A percentile compares a stretch with the other conserved stretches of the same genome.
Conservation (phyloP, 1,140 invertebrate genomes). For the Drosophila jambulina region DNA sequence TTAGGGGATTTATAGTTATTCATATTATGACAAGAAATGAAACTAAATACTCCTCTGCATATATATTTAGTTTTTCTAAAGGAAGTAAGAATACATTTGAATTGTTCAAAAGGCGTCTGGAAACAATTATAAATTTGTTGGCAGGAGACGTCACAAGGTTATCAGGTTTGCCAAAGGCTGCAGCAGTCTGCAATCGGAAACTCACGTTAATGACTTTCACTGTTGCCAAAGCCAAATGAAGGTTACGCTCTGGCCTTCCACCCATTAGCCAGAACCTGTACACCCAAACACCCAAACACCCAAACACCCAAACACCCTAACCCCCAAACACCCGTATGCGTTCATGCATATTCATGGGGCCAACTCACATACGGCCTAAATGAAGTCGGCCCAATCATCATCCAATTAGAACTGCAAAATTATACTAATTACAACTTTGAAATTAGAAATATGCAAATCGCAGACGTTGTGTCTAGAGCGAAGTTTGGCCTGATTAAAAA, state of each 20-base stretch:
- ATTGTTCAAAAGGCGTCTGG: neutral
- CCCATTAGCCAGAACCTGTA: neutral
- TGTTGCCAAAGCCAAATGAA: slow-evolving; percentile 52
- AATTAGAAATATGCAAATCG: slow-evolving; percentile 83
- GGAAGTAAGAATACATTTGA: neutral
- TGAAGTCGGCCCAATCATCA: slow-evolving; percentile 78
- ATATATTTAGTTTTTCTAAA: no score
- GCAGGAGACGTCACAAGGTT: neutral
- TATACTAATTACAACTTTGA: slow-evolving; percentile 84
- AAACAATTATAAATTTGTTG: neutral
- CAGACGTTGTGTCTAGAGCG: slow-evolving; percentile 33
- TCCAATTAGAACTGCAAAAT: slow-evolving; percentile 82
- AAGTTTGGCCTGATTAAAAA: slow-evolving; percentile 78
- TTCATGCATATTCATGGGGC: slow-evolving; percentile 67
- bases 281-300: neutral
- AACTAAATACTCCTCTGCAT: neutral
- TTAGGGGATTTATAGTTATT: neutral
- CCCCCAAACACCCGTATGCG: neutral
- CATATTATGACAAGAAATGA: neutral
- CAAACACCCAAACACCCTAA: neutral
- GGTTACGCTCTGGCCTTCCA: slow-evolving; percentile 57
- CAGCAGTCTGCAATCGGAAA: slow-evolving; percentile 59
- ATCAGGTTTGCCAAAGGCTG: slow-evolving; percentile 2
- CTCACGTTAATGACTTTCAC: slow-evolving; percentile 72
- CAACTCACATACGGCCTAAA: slow-evolving; percentile 58